Conservation (phyloP, 92 coral and sea anemone genomes). For the Anthopleura xanthogrammica region DNA sequence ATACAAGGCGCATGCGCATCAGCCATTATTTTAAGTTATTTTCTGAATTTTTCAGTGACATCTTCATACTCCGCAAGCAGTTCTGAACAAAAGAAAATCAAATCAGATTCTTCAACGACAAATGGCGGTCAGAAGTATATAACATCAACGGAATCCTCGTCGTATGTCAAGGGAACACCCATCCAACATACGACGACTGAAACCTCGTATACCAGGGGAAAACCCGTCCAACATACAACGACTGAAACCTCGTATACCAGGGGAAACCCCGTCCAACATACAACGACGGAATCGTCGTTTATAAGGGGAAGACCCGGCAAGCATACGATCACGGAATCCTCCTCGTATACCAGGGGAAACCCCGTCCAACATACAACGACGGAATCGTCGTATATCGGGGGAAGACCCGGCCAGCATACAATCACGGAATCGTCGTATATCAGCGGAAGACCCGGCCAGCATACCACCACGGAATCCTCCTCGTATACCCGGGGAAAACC, state of each 20-base stretch:
- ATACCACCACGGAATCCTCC: background rate
- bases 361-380: too few relatives aligned
- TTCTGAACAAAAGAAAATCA: constrained; percentile 12
- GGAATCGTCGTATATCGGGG: too few relatives aligned
- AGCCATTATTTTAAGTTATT: background rate
- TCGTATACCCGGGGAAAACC: background rate
- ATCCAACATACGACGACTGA: constrained; percentile 50
- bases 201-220: background rate
- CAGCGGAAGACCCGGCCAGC: too few relatives aligned
- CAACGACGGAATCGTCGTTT: constrained; percentile 12
- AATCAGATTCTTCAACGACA: background rate
- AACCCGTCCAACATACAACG: constrained; percentile 55
- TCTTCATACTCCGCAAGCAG: constrained; percentile 26
- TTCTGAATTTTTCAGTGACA: constrained; percentile 2
- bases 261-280: constrained; percentile 47
- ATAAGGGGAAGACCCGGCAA: constrained; percentile 19
- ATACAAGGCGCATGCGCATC: background rate
- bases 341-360: too few relatives aligned
- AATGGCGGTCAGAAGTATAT: constrained; percentile 18
- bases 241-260: background rate
- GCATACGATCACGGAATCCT: constrained; percentile 28
- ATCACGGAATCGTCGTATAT: too few relatives aligned
- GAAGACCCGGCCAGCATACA: too few relatives aligned
- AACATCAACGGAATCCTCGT: constrained; percentile 14
- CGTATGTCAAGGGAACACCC: constrained; percentile 33